phyloP scores from a whole-genome alignment of 2,888 invertebrate genomes.

The Lasiommata megera region DNA sequence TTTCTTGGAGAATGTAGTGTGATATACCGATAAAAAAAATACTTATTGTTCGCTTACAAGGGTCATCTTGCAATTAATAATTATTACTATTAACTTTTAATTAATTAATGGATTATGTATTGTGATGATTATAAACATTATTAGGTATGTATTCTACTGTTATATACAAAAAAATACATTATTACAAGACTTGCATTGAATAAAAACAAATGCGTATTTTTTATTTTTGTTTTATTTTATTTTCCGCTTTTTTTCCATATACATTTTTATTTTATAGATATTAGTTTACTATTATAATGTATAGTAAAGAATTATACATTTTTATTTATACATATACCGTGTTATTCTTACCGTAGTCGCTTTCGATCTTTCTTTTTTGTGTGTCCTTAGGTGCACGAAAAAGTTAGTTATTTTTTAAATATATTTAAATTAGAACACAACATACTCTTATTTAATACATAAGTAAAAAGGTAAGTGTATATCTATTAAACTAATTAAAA shows the following conservation, averaged over 20 bases:
- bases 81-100: background rate
- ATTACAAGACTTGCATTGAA: slow-evolving; percentile 19
- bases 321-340: too few relatives aligned
- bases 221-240: slow-evolving; percentile 16
- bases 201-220: slow-evolving; percentile 18
- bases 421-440: too few relatives aligned
- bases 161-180: slow-evolving; percentile 4
- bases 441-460: too few relatives aligned
- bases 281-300: too few relatives aligned
- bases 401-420: too few relatives aligned
- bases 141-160: background rate
- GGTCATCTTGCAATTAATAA: background rate
- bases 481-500: background rate
- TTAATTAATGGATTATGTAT: background rate
- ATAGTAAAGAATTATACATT: too few relatives aligned
- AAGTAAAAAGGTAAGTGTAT: too few relatives aligned
- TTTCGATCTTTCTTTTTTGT: too few relatives aligned
- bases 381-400: too few relatives aligned
- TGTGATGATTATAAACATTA: background rate
- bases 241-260: background rate
- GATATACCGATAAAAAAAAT: background rate
- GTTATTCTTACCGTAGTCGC: too few relatives aligned
- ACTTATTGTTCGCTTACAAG: background rate
- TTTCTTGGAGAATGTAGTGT: too few relatives aligned
- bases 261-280: too few relatives aligned